A percentile compares a stretch with the other conserved stretches of the same genome.
These are phyloP conservation scores for Scaptomyza montana DNA, from an alignment of 1,140 invertebrate genomes.

Conservation along the genomic window DNA sequence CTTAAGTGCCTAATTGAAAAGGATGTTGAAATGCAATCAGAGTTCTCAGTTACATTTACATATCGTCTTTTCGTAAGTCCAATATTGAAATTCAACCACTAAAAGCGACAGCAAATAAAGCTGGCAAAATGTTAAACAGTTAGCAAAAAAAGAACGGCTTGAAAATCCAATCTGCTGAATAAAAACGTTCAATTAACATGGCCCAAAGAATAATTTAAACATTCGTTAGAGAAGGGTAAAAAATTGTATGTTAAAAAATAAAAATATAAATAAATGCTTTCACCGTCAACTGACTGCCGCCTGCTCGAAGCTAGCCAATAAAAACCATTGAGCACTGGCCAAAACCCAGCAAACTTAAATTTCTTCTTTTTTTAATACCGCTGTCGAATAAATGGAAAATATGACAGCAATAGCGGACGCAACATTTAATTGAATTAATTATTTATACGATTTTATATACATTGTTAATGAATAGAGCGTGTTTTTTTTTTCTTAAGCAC, in stretches of 20 bases:
- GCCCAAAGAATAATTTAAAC: constrained; percentile 24
- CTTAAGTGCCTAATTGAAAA: constrained; percentile 22
- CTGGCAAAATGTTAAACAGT: constrained; percentile 54
- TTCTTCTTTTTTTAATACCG: constrained; percentile 23
- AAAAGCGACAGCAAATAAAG: constrained; percentile 37
- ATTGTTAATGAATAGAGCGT: no score
- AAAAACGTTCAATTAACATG: constrained; percentile 43
- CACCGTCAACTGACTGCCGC: constrained; percentile 6
- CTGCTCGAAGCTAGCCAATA: constrained; percentile 23
- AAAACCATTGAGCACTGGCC: constrained; percentile 25
- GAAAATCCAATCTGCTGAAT: constrained; percentile 42
- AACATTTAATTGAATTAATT: constrained; percentile 68
- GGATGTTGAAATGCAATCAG: constrained; percentile 14
- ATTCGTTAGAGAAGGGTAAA: background rate
- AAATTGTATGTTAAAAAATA: constrained; percentile 7
- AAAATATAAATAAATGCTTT: constrained; percentile 13
- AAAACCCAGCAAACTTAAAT: constrained; percentile 6
- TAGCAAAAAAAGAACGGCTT: constrained; percentile 45
- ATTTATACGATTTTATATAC: constrained; percentile 39
- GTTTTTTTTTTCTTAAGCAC: no score
- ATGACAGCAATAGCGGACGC: constrained; percentile 9
- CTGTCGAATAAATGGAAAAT: constrained; percentile 29
- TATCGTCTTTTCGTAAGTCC: background rate
- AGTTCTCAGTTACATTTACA: background rate
- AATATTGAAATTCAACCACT: background rate